These are phyloP conservation scores for Schlechtendalia chinensis DNA, from an alignment of 1,140 invertebrate genomes.

Conservation along the genomic window DNA sequence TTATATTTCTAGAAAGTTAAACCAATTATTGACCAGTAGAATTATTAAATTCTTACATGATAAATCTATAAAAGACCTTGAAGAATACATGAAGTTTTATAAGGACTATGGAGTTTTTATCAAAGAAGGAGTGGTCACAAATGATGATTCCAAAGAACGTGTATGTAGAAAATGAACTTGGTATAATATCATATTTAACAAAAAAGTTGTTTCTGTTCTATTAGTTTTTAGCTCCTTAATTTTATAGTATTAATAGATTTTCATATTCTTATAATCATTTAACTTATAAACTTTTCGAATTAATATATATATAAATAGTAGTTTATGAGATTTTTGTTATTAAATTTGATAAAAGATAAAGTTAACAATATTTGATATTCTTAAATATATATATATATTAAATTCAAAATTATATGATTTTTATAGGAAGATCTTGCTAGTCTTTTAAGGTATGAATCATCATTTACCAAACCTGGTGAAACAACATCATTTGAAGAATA, in stretches of 20 bases:
- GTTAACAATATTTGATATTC: too few species aligned
- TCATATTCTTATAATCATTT: too few species aligned
- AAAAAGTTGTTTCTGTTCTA: too few species aligned
- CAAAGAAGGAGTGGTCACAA: conserved; percentile 91
- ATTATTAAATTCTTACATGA: conserved; percentile 85
- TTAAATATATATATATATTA: too few species aligned
- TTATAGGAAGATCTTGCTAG: conserved; percentile 87
- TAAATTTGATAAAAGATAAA: too few species aligned
- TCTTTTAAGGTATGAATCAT: conserved; percentile 89
- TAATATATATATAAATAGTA: too few species aligned
- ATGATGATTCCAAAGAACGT: conserved; percentile 73
- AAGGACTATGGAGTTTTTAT: conserved; percentile 89
- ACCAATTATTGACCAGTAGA: conserved; percentile 79
- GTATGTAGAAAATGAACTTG: too few species aligned
- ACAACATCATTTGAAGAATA: conserved; percentile 85
- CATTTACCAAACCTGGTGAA: conserved; percentile 69
- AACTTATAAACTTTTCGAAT: too few species aligned
- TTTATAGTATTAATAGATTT: too few species aligned
- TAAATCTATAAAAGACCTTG: conserved; percentile 77
- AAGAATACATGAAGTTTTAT: conserved; percentile 84
- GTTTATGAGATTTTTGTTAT: too few species aligned
- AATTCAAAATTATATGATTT: conserved; percentile 50
- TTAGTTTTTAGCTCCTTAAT: too few species aligned
- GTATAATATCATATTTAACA: too few species aligned
- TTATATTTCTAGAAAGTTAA: conserved; percentile 69